Evolutionary conservation across 2,888 invertebrate genomes (phyloP), one percentile per base, ranked within the genome.

Genomic region (Serrognathus titanus): DNA sequence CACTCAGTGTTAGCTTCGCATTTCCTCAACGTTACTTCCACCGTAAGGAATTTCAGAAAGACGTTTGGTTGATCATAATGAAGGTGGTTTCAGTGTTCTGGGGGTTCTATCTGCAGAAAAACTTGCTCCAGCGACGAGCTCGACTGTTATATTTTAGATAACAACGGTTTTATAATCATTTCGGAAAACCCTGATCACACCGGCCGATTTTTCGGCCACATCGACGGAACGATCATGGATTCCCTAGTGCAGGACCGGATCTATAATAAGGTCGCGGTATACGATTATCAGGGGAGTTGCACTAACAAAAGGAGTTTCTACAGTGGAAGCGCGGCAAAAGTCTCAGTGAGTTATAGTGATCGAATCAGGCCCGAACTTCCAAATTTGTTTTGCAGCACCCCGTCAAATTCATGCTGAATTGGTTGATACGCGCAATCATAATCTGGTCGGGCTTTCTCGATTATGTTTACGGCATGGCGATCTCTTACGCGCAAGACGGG

Each of bases 221-320:
- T 95, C 41, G 95, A 96, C 74, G 94, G 94, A 13, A 94, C 94
- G 10, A 93, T 95, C 59, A 94, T 95, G 93, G 93, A 94, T 76
- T 92, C 93, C 0, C 78, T 94, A 51, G 94, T 95, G 0, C 92
- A 94, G 72, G 93, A 93, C 71, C 85, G 90, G 61, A 94, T 95
- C 69, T 95, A 93, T 77, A 91, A 91, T 71, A 90, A 92, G 73
- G 87, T 95, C 1, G 85, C 88, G 0, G 88, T 94, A 1, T 90
- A 90, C 65, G 94, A 95, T 72, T 93, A 94, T 72, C 95, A 95
- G 76, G 94, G 93, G 1, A 83, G 90, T 40, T 95, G 94, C 71
- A 86, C 88, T 0, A 84, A 84, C 67, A 85, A 85, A 40, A 82
- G 84, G 51, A 86, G 85, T 66, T 85, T 85, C 45, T 85, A 83